These are phyloP conservation scores for Microtus richardsoni DNA, from an alignment of 2,113 vertebrate genomes.

Conservation along the genomic window DNA sequence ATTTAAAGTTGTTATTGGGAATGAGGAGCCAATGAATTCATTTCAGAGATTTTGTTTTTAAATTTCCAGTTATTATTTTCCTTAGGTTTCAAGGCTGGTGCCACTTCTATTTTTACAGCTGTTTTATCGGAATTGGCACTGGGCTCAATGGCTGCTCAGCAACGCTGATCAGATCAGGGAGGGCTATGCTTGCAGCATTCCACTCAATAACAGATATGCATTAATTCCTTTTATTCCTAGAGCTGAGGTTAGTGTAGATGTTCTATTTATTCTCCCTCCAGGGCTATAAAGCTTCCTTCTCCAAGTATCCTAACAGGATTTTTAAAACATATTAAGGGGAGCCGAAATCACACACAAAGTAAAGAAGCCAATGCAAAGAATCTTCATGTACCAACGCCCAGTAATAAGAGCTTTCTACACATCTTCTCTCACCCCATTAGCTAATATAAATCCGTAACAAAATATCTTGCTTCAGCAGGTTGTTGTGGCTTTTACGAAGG, in stretches of 20 bases:
- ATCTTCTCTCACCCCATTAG: neutral
- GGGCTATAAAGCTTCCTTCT: neutral
- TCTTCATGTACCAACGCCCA: neutral
- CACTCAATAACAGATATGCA: neutral
- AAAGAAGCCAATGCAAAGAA: neutral
- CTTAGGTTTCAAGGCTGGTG: constrained; percentile 60
- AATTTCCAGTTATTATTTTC: constrained; percentile 73
- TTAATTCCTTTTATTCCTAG: constrained; percentile 21
- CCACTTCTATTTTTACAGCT: constrained; percentile 76
- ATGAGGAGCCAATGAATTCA: constrained; percentile 61
- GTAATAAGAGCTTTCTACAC: neutral
- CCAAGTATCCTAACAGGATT: neutral
- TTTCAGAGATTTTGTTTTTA: constrained; percentile 65
- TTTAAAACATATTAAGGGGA: neutral
- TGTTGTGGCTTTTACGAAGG: constrained; percentile 29
- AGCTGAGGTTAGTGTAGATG: neutral
- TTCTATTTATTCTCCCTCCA: neutral
- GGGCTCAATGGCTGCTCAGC: constrained; percentile 17
- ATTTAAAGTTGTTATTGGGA: constrained; percentile 72
- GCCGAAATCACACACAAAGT: neutral
- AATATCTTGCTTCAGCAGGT: neutral
- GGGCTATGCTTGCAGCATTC: neutral
- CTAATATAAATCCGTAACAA: neutral
- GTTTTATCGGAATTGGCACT: constrained; percentile 61
- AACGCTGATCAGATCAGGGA: constrained; percentile 38